Evolutionary conservation across 2,797 vertebrate genomes (phyloP), one percentile per base, ranked within the genome.

Genomic region (Cetoscarus ocellatus): DNA sequence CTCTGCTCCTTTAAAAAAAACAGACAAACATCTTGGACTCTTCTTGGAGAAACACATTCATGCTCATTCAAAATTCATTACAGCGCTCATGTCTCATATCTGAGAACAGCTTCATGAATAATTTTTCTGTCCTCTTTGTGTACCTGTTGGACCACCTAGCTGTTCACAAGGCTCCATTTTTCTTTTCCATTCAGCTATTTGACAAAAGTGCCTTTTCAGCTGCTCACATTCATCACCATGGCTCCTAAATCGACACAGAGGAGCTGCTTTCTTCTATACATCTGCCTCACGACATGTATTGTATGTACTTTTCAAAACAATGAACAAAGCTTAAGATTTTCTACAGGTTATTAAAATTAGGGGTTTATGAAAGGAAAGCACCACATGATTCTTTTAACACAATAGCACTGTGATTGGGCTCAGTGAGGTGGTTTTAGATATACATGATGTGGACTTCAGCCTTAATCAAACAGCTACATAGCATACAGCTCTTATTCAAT

Each of bases 131-230:
- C 12, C 36, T 1, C 42, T 17, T 42, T 54, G 18, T 51, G 43
- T 55, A 61, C 13, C 52, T 61, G 5, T 53, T 63, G 39, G 42
- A 5, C 59, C 49, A 15, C 3, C 6, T 5, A 4, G 45, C 52
- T 73, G 17, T 70, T 79, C 17, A 50, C 13, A 17, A 18, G 50
- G 7, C 17, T 6, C 15, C 14, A 36, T 57, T 60, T 81, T 51
- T 49, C 27, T 40, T 7, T 35, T 64, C 42, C 43, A 44, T 42
- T 15, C 36, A 51, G 35, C 27, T 38, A 18, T 61, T 55, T 66
- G 49, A 63, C 79, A 66, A 60, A 86, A 84, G 80, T 90, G 86
- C 86, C 84, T 88, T 80, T 79, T 66, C 60, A 57, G 13, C 44
- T 10, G 3, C 27, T 56, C 17, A 56, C 39, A 50, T 44, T 36